A percentile compares a stretch with the other conserved stretches of the same genome.
These are phyloP conservation scores for Acanthococcus lagerstroemiae DNA, from an alignment of 2,888 invertebrate genomes.

Conservation along the genomic window DNA sequence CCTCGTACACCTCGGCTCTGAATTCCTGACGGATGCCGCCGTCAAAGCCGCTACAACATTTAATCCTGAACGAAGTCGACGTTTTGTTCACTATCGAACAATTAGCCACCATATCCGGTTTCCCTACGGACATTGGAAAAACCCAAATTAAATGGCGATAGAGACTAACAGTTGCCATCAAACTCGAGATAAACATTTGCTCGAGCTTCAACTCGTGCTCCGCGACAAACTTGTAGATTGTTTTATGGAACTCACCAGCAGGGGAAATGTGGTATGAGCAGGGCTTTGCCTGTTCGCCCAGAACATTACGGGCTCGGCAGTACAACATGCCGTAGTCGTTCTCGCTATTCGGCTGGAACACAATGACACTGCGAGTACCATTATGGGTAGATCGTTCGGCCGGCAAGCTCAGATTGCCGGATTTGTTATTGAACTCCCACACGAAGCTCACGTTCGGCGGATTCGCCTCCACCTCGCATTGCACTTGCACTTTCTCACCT, in stretches of 20 bases:
- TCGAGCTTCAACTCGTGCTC: not conserved
- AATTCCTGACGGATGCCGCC: constrained; percentile 66
- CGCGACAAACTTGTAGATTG: not conserved
- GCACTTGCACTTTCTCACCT: constrained; percentile 55
- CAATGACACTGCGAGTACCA: constrained; percentile 69
- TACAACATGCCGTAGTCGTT: constrained; percentile 67
- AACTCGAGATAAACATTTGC: too few relatives aligned
- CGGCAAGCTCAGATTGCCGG: constrained; percentile 70
- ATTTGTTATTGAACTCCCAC: constrained; percentile 71
- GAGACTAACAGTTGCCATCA: too few relatives aligned
- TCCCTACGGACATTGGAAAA: too few relatives aligned
- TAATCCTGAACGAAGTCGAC: constrained; percentile 57
- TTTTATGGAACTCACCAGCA: constrained; percentile 48
- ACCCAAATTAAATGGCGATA: too few relatives aligned
- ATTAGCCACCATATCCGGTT: constrained; percentile 61
- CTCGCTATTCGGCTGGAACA: constrained; percentile 80
- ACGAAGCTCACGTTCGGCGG: constrained; percentile 59
- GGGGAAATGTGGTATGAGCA: constrained; percentile 64
- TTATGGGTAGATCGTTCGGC: constrained; percentile 60
- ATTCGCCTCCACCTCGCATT: constrained; percentile 63
- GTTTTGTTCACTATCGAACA: constrained; percentile 66
- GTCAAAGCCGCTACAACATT: constrained; percentile 65
- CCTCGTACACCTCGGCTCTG: constrained; percentile 57
- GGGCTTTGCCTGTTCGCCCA: constrained; percentile 60
- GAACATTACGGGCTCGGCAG: constrained; percentile 63